phyloP scores from a whole-genome alignment of 2,888 invertebrate genomes.

The Leptinotarsa tumamoca region DNA sequence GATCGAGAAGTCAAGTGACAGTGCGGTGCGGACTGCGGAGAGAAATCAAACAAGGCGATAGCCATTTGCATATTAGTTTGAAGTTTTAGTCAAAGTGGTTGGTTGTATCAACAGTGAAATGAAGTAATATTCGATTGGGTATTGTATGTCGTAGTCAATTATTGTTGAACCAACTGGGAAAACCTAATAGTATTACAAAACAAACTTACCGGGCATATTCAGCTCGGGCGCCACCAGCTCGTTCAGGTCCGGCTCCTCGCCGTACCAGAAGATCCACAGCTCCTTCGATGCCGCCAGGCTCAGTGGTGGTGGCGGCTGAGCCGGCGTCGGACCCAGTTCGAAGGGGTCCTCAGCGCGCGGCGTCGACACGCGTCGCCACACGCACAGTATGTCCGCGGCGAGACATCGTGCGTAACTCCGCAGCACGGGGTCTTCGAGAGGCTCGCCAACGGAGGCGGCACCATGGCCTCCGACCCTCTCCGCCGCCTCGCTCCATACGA shows the following conservation, averaged over 20 bases:
- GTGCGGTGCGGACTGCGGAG: no score
- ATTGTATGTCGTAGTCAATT: no score
- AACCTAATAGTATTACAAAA: neutral
- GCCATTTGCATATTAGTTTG: no score
- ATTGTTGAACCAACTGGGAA: no score
- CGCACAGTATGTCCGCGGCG: conserved; percentile 95
- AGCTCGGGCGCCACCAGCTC: conserved; percentile 88
- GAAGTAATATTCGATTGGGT: no score
- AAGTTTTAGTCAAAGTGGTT: no score
- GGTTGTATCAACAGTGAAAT: no score
- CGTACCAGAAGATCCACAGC: conserved; percentile 99
- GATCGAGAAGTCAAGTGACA: no score
- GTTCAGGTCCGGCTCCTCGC: conserved; percentile 92
- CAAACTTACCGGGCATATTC: conserved; percentile 83
- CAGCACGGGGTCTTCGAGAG: conserved; percentile 90
- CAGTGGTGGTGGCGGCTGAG: conserved; percentile 76
- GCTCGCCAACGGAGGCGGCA: conserved; percentile 67
- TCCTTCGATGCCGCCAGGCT: conserved; percentile 92
- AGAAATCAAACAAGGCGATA: no score
- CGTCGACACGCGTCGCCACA: conserved; percentile 92
- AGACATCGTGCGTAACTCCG: conserved; percentile 92
- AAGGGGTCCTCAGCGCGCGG: conserved; percentile 67
- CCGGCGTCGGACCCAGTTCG: conserved; percentile 65
- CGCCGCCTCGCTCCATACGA: conserved; percentile 83
- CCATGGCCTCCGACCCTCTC: conserved; percentile 67